A percentile compares a stretch with the other conserved stretches of the same genome.
Evolutionary conservation across 2,113 vertebrate species (phyloP).

Genomic region (Paratilapia polleni): DNA sequence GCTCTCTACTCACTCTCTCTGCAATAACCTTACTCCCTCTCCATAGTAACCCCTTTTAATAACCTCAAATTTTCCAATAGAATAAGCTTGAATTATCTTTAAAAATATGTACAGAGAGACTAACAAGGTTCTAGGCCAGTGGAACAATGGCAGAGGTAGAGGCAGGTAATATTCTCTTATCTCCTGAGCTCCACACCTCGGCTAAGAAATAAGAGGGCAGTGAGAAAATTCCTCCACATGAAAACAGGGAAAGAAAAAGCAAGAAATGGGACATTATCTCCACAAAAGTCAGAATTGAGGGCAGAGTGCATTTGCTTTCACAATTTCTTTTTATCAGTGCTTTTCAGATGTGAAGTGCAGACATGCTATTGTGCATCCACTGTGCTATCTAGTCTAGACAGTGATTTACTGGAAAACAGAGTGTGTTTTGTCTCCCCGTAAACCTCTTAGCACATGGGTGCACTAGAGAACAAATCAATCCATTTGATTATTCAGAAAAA

Average conservation of each 20-base stretch:
- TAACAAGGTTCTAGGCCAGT: conserved; percentile 44
- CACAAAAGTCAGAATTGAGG: conserved; percentile 25
- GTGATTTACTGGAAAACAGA: conserved; percentile 3
- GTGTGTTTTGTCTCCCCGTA: conserved; percentile 14
- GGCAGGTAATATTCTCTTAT: conserved; percentile 68
- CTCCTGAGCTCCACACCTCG: conserved; percentile 30
- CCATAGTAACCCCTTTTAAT: conserved; percentile 50
- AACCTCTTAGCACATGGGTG: background rate
- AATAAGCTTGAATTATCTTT: conserved; percentile 53
- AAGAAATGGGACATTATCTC: conserved; percentile 25
- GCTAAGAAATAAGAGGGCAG: conserved; percentile 30
- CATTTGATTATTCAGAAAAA: conserved; percentile 33
- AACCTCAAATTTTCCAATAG: conserved; percentile 50
- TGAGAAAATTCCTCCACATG: conserved; percentile 12
- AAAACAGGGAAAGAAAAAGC: conserved; percentile 9
- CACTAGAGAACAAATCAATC: conserved; percentile 14
- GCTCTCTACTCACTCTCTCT: background rate
- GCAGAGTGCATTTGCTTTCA: conserved; percentile 27
- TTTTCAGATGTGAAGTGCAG: conserved; percentile 25
- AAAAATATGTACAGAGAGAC: conserved; percentile 42
- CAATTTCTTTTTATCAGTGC: conserved; percentile 40
- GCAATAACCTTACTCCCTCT: conserved; percentile 42
- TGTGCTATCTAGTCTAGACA: background rate
- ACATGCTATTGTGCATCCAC: background rate
- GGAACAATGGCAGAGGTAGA: conserved; percentile 59